Base-by-base conservation (phyloP, 2,888 invertebrate genomes). In the Ligdia adustata region DNA sequence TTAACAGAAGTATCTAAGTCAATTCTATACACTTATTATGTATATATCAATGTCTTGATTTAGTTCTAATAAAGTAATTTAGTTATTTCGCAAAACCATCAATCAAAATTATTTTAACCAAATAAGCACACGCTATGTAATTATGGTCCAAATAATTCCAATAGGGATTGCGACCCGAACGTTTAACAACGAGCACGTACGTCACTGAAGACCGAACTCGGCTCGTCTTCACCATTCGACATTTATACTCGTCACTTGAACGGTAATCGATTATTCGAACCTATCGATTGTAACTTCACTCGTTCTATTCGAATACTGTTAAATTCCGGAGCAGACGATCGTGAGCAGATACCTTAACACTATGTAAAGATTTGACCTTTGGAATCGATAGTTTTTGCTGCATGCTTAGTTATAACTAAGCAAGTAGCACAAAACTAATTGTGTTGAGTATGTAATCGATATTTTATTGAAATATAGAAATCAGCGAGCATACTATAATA, bases 231-330 rank as follows among this genome's bases (percentile, higher is more conserved):
- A 20, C 39, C 31, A 39, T 46, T 41, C 45, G 51, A 51, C 53
- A 53, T 51, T 57, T 49, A 57, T 57, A 41, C 45, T 40, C 31
- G 48, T 43, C 51, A 49, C 46, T 45, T 40, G 45, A 45, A 46
- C 43, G 43, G 33, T 51, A 58, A 55, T 58, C 55, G 55, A 53
- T 58, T 58, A 40, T 42, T 39, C 31, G 46, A 33, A 34, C 39
- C 35, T 50, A 57, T 57, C 52, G 51, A 57, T 46, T 52, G 42
- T 38, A 42, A 46, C 26, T 45, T 41, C 48, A 41, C 38, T 52
- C 52, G 44, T 52, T 47, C 46, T 47, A 48, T 47, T 39, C 48
- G 43, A 55, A 38, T 53, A 37, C 45, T 43, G 44, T 53, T 51
- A 53, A 53, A 51, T 45, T 45, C 43, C 40, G 31, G 37, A 38